These are phyloP conservation scores for Synodontis membranacea DNA, from an alignment of 2,113 vertebrate genomes.

Conservation along the genomic window DNA sequence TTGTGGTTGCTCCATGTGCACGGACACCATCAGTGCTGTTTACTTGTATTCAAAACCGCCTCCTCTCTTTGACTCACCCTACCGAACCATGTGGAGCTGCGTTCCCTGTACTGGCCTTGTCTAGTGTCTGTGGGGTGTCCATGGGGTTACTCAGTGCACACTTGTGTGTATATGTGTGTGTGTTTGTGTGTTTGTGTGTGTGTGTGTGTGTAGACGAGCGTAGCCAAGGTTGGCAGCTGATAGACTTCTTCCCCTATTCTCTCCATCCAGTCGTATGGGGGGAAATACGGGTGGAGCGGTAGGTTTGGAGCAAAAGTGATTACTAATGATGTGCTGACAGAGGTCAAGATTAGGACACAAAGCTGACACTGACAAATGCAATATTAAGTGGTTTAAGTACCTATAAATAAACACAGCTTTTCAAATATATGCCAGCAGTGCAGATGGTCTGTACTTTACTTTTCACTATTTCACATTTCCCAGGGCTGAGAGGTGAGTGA, in stretches of 20 bases:
- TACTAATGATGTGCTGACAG: constrained; percentile 75
- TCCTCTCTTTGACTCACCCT: constrained; percentile 1
- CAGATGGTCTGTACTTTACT: constrained; percentile 40
- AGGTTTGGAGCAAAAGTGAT: constrained; percentile 51
- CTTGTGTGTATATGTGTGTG: constrained; percentile 9
- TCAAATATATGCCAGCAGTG: constrained; percentile 48
- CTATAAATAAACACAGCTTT: constrained; percentile 69
- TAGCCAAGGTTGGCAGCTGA: constrained; percentile 27
- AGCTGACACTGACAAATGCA: constrained; percentile 71
- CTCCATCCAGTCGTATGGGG: constrained; percentile 30
- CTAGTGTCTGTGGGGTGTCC: constrained; percentile 16
- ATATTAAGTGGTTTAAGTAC: constrained; percentile 68
- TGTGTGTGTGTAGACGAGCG: background rate
- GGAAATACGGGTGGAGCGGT: constrained; percentile 35
- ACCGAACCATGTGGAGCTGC: constrained; percentile 18
- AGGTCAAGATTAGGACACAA: constrained; percentile 62
- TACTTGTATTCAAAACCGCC: constrained; percentile 29
- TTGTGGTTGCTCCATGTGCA: constrained; percentile 21
- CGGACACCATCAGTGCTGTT: constrained; percentile 11
- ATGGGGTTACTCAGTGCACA: constrained; percentile 5
- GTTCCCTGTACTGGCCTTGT: constrained; percentile 27
- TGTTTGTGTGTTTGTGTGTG: no score
- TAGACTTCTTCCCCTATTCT: constrained; percentile 28
- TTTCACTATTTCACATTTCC: constrained; percentile 24
- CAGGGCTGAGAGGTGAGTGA: background rate